phyloP scores from a whole-genome alignment of 2,888 invertebrate species.

The Thecophora atra region DNA sequence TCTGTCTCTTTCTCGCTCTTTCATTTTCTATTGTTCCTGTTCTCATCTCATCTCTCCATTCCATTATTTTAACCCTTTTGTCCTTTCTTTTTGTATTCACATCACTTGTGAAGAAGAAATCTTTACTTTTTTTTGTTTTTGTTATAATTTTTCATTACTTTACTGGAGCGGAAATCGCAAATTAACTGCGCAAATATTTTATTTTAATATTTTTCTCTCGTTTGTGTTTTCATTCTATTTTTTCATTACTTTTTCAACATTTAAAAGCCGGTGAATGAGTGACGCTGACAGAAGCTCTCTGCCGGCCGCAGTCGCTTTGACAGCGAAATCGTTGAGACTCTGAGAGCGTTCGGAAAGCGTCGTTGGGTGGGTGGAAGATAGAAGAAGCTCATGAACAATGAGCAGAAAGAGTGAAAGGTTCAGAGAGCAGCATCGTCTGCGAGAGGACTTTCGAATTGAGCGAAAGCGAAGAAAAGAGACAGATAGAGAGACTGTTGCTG shows the following conservation, averaged over 20 bases:
- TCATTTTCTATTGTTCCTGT: not conserved
- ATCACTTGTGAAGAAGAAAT: not conserved
- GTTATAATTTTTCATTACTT: constrained; percentile 39
- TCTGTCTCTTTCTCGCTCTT: not conserved
- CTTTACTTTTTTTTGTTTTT: constrained; percentile 1
- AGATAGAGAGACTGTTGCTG: too few species aligned
- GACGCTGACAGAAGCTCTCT: not conserved
- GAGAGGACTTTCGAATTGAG: not conserved
- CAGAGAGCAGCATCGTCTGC: not conserved
- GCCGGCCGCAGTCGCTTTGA: too few species aligned
- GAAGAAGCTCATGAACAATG: too few species aligned
- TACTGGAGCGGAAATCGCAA: constrained; percentile 57
- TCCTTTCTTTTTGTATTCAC: not conserved
- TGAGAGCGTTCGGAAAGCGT: too few species aligned
- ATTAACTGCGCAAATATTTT: constrained; percentile 56
- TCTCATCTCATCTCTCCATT: not conserved
- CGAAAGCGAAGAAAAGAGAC: not conserved
- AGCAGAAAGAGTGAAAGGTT: too few species aligned
- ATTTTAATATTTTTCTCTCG: constrained; percentile 6
- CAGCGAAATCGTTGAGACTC: too few species aligned
- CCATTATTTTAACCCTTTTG: not conserved
- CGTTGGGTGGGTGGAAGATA: too few species aligned
- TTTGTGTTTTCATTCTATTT: not conserved
- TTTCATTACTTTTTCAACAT: constrained; percentile 16
- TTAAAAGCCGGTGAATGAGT: constrained; percentile 8